phyloP scores from a whole-genome alignment of 1,140 invertebrate genomes.

The Sitobion miscanthi region DNA sequence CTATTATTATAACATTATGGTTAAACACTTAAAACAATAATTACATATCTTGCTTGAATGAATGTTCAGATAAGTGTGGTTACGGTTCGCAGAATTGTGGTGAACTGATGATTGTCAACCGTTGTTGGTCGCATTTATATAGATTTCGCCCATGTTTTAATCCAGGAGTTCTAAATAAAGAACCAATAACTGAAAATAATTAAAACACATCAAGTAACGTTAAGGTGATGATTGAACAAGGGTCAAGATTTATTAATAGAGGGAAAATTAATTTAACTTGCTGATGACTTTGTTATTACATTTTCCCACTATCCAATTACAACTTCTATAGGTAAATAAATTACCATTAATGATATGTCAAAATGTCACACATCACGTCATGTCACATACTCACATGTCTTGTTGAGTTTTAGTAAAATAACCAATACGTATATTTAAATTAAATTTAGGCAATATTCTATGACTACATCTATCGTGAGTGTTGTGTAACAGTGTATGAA shows the following conservation, averaged over 20 bases:
- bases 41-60: background rate
- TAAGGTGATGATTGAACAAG: constrained; percentile 5
- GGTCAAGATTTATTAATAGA: constrained; percentile 24
- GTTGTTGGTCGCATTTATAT: background rate
- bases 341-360: constrained; percentile 29
- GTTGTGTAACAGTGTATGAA: too few species aligned
- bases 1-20: background rate
- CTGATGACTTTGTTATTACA: background rate
- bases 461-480: too few species aligned
- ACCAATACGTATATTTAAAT: background rate
- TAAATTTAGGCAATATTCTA: background rate
- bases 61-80: background rate
- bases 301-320: constrained; percentile 42
- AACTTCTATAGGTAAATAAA: constrained; percentile 1
- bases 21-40: background rate
- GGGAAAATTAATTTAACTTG: constrained; percentile 13
- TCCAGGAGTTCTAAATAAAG: background rate
- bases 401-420: background rate
- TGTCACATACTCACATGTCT: background rate
- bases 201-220: constrained; percentile 29
- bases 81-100: background rate
- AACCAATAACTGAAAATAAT: constrained; percentile 5
- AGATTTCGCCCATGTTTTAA: background rate
- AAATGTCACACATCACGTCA: background rate
- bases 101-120: background rate